These are phyloP conservation scores for Callaeas wilsoni DNA, from an alignment of 2,113 vertebrate genomes.

Conservation along the genomic window DNA sequence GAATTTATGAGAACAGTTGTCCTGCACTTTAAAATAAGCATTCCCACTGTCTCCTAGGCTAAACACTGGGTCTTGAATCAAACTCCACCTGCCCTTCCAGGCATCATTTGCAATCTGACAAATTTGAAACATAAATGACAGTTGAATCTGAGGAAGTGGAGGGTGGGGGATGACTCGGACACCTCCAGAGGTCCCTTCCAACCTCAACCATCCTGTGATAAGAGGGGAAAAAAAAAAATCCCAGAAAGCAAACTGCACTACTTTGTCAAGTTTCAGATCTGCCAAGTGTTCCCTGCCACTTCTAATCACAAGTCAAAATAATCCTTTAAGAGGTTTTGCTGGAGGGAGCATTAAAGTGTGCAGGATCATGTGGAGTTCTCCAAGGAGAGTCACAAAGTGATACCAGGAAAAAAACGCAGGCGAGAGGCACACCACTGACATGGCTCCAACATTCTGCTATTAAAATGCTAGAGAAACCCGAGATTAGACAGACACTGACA, in stretches of 20 bases:
- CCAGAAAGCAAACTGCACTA: not conserved
- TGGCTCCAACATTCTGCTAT: not conserved
- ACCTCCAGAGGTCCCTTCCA: not conserved
- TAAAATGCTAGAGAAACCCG: not conserved
- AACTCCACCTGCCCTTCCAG: not conserved
- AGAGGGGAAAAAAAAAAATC: rapidly evolving
- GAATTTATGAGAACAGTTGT: not conserved
- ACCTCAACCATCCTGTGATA: not conserved
- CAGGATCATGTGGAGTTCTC: not conserved
- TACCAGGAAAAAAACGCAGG: not conserved
- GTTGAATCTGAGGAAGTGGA: not conserved
- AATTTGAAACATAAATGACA: not conserved
- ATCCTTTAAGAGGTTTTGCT: conserved; percentile 50
- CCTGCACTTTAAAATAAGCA: not conserved
- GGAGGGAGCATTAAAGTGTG: not conserved
- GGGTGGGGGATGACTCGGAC: not conserved
- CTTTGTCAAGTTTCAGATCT: not conserved
- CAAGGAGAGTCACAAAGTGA: not conserved
- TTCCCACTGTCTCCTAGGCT: not conserved
- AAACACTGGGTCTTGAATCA: not conserved
- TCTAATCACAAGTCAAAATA: conserved; percentile 28
- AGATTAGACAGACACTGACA: not conserved
- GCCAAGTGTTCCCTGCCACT: not conserved
- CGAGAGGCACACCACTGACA: not conserved
- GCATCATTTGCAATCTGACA: not conserved